phyloP scores from a whole-genome alignment of 30 jellyfish, hydroid and myxozoan species.

The Cassiopea xamachana region DNA sequence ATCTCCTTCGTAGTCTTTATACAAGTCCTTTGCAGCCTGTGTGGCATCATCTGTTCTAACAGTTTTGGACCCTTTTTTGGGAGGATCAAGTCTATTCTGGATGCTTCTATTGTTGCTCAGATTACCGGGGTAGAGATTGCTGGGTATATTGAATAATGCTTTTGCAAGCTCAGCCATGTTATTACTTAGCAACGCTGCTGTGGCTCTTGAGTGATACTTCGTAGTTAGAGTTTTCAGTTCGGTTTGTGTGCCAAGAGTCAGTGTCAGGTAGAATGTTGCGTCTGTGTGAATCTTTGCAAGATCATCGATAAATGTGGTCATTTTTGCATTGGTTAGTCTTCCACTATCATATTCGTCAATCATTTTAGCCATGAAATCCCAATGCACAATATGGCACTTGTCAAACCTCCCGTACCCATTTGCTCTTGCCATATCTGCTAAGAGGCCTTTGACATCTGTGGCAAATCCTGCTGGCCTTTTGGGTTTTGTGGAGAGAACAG shows the following conservation, averaged over 20 bases:
- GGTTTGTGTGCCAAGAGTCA: neutral
- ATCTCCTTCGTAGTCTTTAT: neutral
- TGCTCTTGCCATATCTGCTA: neutral
- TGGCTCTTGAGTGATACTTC: neutral
- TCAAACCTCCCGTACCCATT: neutral
- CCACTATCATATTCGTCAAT: neutral
- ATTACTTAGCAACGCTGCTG: neutral
- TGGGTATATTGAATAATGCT: neutral
- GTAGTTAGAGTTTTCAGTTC: neutral
- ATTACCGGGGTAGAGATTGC: neutral
- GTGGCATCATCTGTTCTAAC: neutral
- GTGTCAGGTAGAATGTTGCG: neutral
- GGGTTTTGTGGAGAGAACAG: neutral
- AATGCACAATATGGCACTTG: neutral
- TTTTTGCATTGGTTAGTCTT: too few relatives aligned
- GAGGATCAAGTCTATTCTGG: neutral
- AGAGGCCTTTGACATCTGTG: neutral
- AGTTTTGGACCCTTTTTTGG: neutral
- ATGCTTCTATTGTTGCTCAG: neutral
- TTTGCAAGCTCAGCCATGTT: neutral
- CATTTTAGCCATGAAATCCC: neutral
- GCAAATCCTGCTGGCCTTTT: neutral
- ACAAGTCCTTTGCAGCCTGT: neutral
- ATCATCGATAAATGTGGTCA: neutral
- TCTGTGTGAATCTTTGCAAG: neutral